phyloP scores from a whole-genome alignment of 2,888 invertebrate genomes.

The Apodemia mormo region DNA sequence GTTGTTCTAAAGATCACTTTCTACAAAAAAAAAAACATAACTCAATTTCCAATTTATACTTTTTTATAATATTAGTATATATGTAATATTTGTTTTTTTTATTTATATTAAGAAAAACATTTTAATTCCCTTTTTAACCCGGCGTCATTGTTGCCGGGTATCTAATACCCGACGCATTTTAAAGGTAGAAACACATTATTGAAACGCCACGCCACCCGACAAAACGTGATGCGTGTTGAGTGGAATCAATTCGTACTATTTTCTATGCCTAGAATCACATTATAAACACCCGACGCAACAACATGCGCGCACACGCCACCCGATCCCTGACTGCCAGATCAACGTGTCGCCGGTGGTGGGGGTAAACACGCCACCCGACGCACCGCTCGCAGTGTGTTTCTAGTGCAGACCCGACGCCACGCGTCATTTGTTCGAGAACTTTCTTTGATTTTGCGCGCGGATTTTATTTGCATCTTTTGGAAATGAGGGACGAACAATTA shows the following conservation, averaged over 20 bases:
- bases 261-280: background rate
- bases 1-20: no score
- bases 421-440: conserved; percentile 25
- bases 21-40: no score
- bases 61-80: no score
- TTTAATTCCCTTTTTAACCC: no score
- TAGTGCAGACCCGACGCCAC: conserved; percentile 29
- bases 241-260: background rate
- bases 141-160: no score
- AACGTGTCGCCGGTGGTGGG: background rate
- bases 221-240: background rate
- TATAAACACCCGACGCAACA: background rate
- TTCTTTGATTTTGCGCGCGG: background rate
- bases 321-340: background rate
- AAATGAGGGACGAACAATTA: background rate
- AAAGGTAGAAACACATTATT: no score
- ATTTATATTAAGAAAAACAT: no score
- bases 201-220: no score
- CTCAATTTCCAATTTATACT: no score
- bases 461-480: conserved; percentile 1
- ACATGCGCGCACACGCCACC: background rate
- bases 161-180: no score
- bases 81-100: no score
- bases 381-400: conserved; percentile 27
- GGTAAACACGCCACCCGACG: conserved; percentile 24